Conservation (phyloP, 2,113 vertebrate species). For the Pseudopodoces humilis region DNA sequence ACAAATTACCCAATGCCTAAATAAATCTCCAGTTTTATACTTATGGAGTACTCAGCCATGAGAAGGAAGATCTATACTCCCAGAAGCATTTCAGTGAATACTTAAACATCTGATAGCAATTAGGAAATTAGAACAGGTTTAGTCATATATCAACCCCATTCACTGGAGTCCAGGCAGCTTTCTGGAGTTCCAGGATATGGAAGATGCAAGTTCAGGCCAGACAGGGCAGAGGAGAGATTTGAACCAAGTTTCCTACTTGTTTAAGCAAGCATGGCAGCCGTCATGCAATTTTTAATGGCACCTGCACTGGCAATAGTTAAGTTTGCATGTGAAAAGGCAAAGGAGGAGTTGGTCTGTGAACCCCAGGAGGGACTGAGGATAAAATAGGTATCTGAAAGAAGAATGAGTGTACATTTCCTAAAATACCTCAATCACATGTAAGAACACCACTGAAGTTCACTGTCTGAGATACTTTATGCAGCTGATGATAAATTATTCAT, state of each 20-base stretch:
- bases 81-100: background rate
- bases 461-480: background rate
- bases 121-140: background rate
- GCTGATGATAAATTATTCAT: background rate
- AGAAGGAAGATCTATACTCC: background rate
- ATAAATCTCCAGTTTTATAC: background rate
- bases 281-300: background rate
- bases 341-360: background rate
- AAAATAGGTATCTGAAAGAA: background rate
- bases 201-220: background rate
- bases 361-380: background rate
- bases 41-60: background rate
- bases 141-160: background rate
- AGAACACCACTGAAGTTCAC: background rate
- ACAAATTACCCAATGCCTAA: background rate
- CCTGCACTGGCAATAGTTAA: background rate
- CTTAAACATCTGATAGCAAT: slow-evolving; percentile 10
- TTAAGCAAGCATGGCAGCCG: background rate
- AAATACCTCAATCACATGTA: background rate
- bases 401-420: background rate
- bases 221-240: background rate
- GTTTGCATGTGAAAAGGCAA: background rate
- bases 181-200: background rate
- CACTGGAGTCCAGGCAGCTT: background rate
- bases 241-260: background rate